phyloP scores from a whole-genome alignment of 2,797 vertebrate species.

The Lepus oiostolus region DNA sequence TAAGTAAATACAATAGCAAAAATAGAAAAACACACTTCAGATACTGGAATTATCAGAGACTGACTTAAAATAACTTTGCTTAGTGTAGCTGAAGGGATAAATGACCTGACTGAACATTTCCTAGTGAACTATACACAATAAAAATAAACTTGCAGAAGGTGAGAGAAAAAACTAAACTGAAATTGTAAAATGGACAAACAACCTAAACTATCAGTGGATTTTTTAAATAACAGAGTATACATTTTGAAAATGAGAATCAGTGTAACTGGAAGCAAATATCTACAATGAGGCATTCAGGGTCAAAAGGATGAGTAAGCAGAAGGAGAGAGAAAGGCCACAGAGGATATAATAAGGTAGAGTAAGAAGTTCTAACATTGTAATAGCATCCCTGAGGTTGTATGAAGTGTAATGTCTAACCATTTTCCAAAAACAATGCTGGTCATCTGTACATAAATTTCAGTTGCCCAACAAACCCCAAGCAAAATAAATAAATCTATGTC shows the following conservation, averaged over 20 bases:
- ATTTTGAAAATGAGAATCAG: neutral
- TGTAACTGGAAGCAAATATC: neutral
- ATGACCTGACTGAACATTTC: neutral
- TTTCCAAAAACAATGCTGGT: neutral
- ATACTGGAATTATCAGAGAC: neutral
- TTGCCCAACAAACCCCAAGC: neutral
- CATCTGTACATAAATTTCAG: neutral
- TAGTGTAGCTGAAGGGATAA: neutral
- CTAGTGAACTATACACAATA: neutral
- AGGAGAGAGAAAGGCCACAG: neutral
- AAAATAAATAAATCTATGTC: neutral
- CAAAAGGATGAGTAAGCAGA: neutral
- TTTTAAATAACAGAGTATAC: neutral
- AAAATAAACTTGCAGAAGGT: neutral
- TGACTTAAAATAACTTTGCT: neutral
- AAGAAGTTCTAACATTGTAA: neutral
- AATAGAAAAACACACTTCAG: neutral
- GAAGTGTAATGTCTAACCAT: neutral
- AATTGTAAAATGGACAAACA: neutral
- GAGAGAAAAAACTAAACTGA: neutral
- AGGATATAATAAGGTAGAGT: neutral
- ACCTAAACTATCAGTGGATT: neutral
- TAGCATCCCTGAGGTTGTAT: neutral
- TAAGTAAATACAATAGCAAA: neutral
- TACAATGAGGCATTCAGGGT: neutral